Conservation (phyloP, 2,888 invertebrate genomes). For the Catocala sponsa region DNA sequence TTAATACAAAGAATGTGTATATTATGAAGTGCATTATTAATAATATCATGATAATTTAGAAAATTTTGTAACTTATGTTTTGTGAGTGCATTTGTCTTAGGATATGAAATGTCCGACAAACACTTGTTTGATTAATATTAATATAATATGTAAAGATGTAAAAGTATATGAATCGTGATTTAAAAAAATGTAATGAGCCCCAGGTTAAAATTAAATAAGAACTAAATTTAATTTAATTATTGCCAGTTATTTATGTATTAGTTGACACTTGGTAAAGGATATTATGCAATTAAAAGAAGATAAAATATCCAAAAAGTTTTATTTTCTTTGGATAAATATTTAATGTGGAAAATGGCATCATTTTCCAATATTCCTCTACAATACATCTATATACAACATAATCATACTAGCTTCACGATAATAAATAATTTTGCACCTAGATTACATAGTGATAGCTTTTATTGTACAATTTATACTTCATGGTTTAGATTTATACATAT, state of each 20-base stretch:
- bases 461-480: neutral
- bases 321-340: slow-evolving; percentile 66
- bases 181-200: too few species aligned
- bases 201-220: too few species aligned
- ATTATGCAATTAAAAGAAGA: slow-evolving; percentile 31
- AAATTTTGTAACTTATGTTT: slow-evolving; percentile 10
- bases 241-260: neutral
- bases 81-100: neutral
- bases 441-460: slow-evolving; percentile 35
- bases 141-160: neutral
- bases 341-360: slow-evolving; percentile 61
- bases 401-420: slow-evolving; percentile 59
- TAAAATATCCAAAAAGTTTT: slow-evolving; percentile 65
- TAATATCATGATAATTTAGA: slow-evolving; percentile 17
- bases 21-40: slow-evolving; percentile 13
- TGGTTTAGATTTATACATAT: too few species aligned
- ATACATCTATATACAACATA: slow-evolving; percentile 57
- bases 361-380: slow-evolving; percentile 55
- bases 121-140: neutral
- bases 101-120: neutral
- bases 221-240: too few species aligned
- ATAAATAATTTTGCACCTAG: slow-evolving; percentile 50
- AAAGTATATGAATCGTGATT: neutral
- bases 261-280: slow-evolving; percentile 3
- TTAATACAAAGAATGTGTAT: slow-evolving; percentile 23